Evolutionary conservation across 2,888 invertebrate species (phyloP), one percentile per base, ranked within the genome.

Genomic region (Pseudococcus viburni): DNA sequence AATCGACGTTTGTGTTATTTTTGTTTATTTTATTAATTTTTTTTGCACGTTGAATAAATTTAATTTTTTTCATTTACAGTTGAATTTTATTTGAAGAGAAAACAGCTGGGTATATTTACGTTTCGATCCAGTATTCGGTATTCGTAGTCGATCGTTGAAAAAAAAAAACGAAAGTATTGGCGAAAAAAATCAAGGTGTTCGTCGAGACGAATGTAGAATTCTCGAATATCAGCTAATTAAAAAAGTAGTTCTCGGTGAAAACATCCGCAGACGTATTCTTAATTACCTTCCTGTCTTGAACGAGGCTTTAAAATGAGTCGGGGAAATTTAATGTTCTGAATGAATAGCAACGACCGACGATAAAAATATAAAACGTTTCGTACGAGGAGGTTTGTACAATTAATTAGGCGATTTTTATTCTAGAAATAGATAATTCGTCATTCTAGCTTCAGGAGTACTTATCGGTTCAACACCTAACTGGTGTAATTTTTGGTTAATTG

Each of bases 11-110:
- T n/a, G 7, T 59, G 9, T 19, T 59, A 19, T 59, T 59, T 59
- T 19, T 59, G 7, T 19, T 59, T 59, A 19, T 59, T 15, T 15
- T 1, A 59, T 19, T n/a, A 19, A 19, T 59, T 59, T 59, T 59
- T 19, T 59, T 59, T 59, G 59, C 59, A 59, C 59, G 59, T 59
- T 59, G 59, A 59, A 59, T 59, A 59, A 59, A 59, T 59, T 59
- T 59, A 6, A 59, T 19, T 19, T 59, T 59, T 59, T 55, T 17
- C 59, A 59, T 19, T 59, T 59, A 19, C 7, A 9, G 8, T 33
- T 33, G 26, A 33, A 59, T 19, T 59, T 8, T 19, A 3, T 59
- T 19, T 59, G n/a, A 0, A n/a, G 6, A 15, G 51, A 17, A 51
- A 17, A 17, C 15, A 17, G 26, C 26, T 33, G 3, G 26, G 3